Conservation (phyloP, 2,113 vertebrate species). For the Chaetura pelagica region DNA sequence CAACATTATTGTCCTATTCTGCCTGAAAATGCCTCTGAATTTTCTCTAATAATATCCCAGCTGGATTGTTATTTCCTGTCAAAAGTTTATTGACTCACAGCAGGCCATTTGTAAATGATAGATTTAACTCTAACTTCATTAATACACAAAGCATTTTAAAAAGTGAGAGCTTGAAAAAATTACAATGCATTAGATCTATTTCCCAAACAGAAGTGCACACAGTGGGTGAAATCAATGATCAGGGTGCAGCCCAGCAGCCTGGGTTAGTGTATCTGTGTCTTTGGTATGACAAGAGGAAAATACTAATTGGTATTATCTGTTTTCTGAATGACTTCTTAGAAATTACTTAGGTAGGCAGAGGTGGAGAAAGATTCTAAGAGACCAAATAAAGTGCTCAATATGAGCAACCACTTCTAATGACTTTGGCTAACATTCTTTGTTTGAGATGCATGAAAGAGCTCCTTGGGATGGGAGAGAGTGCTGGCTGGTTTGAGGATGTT, state of each 20-base stretch:
- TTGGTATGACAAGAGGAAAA: background rate
- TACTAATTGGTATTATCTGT: background rate
- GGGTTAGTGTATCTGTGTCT: background rate
- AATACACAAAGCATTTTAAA: slow-evolving; percentile 34
- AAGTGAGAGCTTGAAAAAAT: background rate
- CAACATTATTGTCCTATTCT: background rate
- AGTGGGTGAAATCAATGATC: background rate
- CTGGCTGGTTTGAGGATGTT: background rate
- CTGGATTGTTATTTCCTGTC: slow-evolving; percentile 28
- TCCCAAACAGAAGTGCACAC: background rate
- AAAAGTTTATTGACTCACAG: slow-evolving; percentile 50
- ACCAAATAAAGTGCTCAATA: background rate
- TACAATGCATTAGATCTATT: background rate
- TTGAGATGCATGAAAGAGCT: background rate
- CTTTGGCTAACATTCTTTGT: background rate
- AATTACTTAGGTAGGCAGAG: background rate
- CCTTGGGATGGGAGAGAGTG: background rate
- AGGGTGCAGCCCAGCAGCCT: background rate
- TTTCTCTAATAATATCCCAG: slow-evolving; percentile 27
- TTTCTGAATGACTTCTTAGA: background rate
- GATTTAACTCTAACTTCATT: slow-evolving; percentile 52
- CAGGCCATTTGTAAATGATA: slow-evolving; percentile 46
- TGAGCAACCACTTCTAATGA: background rate
- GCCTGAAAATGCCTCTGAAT: background rate
- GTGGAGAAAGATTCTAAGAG: background rate